Evolutionary conservation across 2,888 invertebrate genomes (phyloP), one percentile per base, ranked within the genome.

Genomic region (Plebejus argus): DNA sequence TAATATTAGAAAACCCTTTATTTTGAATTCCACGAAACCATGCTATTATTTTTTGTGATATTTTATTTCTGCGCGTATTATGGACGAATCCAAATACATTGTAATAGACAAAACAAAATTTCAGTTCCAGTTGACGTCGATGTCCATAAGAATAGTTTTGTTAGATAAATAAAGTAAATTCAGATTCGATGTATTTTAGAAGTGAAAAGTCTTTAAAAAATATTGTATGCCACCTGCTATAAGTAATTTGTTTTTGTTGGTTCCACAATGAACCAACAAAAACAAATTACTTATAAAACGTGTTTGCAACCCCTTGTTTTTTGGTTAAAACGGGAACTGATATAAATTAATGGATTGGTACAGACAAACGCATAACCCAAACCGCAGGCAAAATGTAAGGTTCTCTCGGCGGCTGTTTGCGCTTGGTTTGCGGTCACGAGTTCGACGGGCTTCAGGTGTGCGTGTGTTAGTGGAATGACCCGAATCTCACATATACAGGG

Each of bases 331-430:
- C 12, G 45, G 10, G 10, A 6, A 58, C 20, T 58, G 58, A n/a
- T 15, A 58, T 58, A 8, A 58, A 58, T 58, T 58, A 58, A 58
- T 58, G 58, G 58, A 53, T 53, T 53, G 53, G 15, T 18, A 58
- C 20, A 58, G 58, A 20, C 20, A 58, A 58, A 58, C 58, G 58
- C 58, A 20, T n/a, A 58, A 58, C 20, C 58, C 20, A 58, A 45
- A 45, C 58, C 58, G 58, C 58, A 58, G 58, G 20, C n/a, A 58
- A 58, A 58, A 58, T 58, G n/a, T n/a, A 58, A 58, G 20, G 58
- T n/a, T 15, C n/a, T n/a, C 15, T 18, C n/a, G 1, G 8, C 20
- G 58, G 58, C 58, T n/a, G 58, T 58, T 58, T 8, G 58, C 20
- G 8, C 20, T 58, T 8, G 58, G 20, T 58, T 58, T 58, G 58